Percentiles rank a stretch among this genome's conserved stretches.
These are phyloP conservation scores for Antennarius maculatus DNA, from an alignment of 2,797 vertebrate genomes.

Conservation along the genomic window DNA sequence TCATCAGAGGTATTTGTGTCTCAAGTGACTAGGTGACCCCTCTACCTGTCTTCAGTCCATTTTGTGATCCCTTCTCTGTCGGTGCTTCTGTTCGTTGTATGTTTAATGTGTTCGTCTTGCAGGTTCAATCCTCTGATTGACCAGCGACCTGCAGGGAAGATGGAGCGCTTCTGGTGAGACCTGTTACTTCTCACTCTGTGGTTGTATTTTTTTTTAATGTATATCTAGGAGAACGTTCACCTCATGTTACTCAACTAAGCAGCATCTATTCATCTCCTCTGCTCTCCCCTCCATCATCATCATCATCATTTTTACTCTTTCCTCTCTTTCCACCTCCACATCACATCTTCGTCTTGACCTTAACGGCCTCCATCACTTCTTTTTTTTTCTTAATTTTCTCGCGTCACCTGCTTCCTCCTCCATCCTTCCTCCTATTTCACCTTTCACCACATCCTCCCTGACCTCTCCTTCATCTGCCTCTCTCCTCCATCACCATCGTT, in stretches of 20 bases:
- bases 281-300: neutral
- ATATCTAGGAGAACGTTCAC: neutral
- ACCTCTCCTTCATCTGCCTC: neutral
- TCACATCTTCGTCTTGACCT: conserved; percentile 17
- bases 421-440: neutral
- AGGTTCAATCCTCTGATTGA: conserved; percentile 73
- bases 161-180: conserved; percentile 72
- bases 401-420: neutral
- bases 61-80: neutral
- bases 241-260: neutral
- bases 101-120: neutral
- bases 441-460: neutral
- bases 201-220: too few relatives aligned
- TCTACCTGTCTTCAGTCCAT: neutral
- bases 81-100: neutral
- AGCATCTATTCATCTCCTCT: conserved; percentile 14
- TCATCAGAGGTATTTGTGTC: conserved; percentile 61
- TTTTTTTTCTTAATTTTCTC: neutral
- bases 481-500: neutral
- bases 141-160: conserved; percentile 59
- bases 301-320: neutral
- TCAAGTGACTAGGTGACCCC: conserved; percentile 68
- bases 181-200: too few relatives aligned
- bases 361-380: neutral
- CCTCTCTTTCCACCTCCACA: neutral